Conservation (phyloP, 2,888 invertebrate genomes). For the Gerris lacustris region DNA sequence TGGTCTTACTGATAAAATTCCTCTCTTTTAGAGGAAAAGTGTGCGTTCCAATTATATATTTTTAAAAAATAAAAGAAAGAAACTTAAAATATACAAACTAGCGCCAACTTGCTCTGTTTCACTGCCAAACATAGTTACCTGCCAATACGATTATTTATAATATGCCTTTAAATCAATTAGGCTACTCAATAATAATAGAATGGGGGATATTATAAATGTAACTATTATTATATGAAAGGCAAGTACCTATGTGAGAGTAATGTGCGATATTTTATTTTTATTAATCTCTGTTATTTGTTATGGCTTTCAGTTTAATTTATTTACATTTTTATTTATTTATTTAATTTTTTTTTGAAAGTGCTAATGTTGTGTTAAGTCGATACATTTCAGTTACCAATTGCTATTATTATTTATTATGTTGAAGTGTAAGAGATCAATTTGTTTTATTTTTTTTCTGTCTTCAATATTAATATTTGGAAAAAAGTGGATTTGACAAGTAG, state of each 20-base stretch:
- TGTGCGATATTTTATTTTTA: neutral
- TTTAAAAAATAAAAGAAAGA: neutral
- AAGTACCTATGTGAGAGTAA: conserved; percentile 1
- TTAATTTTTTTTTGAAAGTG: neutral
- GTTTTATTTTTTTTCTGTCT: neutral
- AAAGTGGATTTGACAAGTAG: no score
- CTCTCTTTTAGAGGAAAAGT: neutral
- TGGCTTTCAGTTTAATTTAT: no score
- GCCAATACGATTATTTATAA: conserved; percentile 1
- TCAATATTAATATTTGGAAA: neutral
- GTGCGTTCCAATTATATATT: neutral
- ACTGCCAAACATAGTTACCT: conserved; percentile 5
- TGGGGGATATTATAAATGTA: neutral
- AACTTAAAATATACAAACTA: neutral
- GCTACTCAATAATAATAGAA: neutral
- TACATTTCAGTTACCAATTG: neutral
- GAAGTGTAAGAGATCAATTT: neutral
- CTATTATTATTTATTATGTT: neutral
- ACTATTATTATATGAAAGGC: neutral
- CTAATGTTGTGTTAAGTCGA: neutral
- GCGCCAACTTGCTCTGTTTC: neutral
- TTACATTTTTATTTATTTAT: neutral
- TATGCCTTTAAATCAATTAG: neutral
- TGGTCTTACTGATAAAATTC: neutral
- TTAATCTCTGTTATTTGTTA: neutral